phyloP scores from a whole-genome alignment of 2,113 vertebrate species.

The Salvelinus namaycush region DNA sequence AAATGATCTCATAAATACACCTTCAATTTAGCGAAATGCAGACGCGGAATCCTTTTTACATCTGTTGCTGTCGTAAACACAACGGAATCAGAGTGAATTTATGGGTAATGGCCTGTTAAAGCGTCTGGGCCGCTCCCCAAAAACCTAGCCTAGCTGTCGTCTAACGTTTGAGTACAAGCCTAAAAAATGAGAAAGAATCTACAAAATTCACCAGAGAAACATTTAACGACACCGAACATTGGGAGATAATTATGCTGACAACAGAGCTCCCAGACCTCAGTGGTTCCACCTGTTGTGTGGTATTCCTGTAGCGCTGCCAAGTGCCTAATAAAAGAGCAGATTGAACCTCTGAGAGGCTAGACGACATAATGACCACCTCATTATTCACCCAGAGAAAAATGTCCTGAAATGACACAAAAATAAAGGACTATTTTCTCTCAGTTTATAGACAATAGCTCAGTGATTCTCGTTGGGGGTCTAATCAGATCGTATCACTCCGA shows the following conservation, averaged over 20 bases:
- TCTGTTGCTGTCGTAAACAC: slow-evolving; percentile 54
- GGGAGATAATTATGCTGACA: slow-evolving; percentile 58
- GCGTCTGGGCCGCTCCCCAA: slow-evolving; percentile 48
- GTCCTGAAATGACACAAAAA: slow-evolving; percentile 45
- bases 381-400: slow-evolving; percentile 47
- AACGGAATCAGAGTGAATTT: slow-evolving; percentile 47
- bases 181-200: neutral
- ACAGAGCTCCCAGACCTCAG: slow-evolving; percentile 11
- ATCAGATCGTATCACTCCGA: slow-evolving; percentile 36
- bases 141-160: neutral
- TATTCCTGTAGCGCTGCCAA: slow-evolving; percentile 65
- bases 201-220: neutral
- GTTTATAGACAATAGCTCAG: neutral
- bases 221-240: slow-evolving; percentile 58
- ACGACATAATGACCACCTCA: slow-evolving; percentile 57
- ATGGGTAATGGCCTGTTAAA: slow-evolving; percentile 59
- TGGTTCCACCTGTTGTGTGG: slow-evolving; percentile 68
- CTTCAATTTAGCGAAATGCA: slow-evolving; percentile 23
- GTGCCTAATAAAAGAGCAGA: slow-evolving; percentile 52
- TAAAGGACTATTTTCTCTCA: slow-evolving; percentile 30
- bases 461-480: neutral
- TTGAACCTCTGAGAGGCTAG: slow-evolving; percentile 46
- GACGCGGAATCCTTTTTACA: slow-evolving; percentile 52
- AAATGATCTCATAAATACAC: slow-evolving; percentile 39
- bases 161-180: slow-evolving; percentile 22